Evolutionary conservation across 2,888 invertebrate species (phyloP).

Genomic region (Aspidapion aeneum): DNA sequence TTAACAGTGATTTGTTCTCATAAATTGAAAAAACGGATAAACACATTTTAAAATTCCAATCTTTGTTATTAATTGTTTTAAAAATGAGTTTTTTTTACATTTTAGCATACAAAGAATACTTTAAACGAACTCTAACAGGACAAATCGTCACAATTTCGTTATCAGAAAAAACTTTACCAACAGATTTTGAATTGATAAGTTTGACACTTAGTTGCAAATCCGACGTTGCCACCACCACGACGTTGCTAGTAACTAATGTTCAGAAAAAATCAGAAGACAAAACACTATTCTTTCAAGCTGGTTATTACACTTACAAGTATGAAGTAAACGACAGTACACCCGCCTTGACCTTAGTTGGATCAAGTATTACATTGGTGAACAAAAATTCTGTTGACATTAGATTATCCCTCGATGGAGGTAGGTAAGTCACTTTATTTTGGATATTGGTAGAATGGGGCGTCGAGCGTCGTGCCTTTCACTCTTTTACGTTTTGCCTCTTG

Average conservation of each 20-base stretch:
- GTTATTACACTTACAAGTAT: not conserved
- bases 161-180: not conserved
- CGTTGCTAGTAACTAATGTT: not conserved
- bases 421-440: not conserved
- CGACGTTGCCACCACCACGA: not conserved
- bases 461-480: no score
- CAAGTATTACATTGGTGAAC: not conserved
- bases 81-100: no score
- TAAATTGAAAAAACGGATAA: no score
- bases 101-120: not conserved
- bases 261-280: not conserved
- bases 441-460: not conserved
- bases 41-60: no score
- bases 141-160: not conserved
- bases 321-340: not conserved
- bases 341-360: not conserved
- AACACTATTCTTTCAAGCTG: not conserved
- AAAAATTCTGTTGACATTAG: not conserved
- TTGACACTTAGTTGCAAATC: not conserved
- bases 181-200: not conserved
- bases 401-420: conserved; percentile 1
- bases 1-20: no score
- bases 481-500: no score
- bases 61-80: no score
- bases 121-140: not conserved